Evolutionary conservation across 2,888 invertebrate genomes (phyloP).

Genomic region (Dendrolimus pini): DNA sequence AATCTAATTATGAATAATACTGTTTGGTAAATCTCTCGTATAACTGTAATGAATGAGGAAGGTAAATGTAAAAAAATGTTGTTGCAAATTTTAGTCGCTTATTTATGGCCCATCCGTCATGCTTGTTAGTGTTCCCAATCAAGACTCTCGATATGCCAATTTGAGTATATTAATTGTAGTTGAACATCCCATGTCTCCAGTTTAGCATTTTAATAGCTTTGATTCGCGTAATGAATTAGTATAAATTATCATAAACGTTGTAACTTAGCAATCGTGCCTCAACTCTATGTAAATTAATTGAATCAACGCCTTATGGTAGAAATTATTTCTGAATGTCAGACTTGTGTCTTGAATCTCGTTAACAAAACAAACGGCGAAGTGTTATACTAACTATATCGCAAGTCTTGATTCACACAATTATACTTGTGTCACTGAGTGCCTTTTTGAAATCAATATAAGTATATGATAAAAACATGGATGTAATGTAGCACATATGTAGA

Average conservation of each 20-base stretch:
- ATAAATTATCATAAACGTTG: neutral
- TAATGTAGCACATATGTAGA: neutral
- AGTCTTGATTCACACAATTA: slow-evolving; percentile 5
- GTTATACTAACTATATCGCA: slow-evolving; percentile 2
- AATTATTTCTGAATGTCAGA: neutral
- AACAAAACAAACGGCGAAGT: neutral
- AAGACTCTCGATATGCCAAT: slow-evolving; percentile 26
- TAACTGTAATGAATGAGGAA: too few relatives aligned
- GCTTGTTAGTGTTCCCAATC: slow-evolving; percentile 26
- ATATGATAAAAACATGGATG: too few relatives aligned
- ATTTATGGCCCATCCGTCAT: slow-evolving; percentile 20
- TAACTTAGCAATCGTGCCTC: neutral
- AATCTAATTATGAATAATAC: too few relatives aligned
- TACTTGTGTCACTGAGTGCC: slow-evolving; percentile 3
- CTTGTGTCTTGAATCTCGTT: neutral
- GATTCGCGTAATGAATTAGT: slow-evolving; percentile 11
- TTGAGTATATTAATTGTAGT: slow-evolving; percentile 17
- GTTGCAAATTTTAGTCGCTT: slow-evolving; percentile 28
- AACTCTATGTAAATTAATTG: neutral
- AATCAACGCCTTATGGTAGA: neutral
- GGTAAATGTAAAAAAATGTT: too few relatives aligned
- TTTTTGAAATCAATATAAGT: slow-evolving; percentile 2
- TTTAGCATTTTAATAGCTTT: slow-evolving; percentile 16
- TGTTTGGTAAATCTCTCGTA: too few relatives aligned
- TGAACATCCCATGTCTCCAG: slow-evolving; percentile 6